These are phyloP conservation scores for Leucoraja ocellata DNA, from an alignment of 2,797 vertebrate species.

Conservation along the genomic window DNA sequence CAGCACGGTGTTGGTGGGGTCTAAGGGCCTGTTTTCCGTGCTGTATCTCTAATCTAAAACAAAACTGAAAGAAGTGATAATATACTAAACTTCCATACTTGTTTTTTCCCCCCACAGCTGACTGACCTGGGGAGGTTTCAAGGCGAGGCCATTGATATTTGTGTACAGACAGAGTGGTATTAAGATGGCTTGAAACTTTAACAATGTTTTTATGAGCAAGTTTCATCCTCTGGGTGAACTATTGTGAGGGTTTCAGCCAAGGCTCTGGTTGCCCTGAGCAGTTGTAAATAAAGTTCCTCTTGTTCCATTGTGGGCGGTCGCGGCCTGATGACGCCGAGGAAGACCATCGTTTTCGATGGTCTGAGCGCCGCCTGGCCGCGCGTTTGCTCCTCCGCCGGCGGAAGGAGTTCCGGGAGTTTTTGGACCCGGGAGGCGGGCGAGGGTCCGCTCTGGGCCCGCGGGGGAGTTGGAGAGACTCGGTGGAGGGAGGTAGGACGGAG, in stretches of 20 bases:
- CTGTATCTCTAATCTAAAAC: too few relatives aligned
- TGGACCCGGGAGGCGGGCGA: background rate
- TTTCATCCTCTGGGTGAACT: too few relatives aligned
- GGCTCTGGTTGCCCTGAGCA: background rate
- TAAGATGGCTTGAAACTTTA: background rate
- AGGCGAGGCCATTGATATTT: background rate
- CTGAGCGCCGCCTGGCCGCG: background rate
- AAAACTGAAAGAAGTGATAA: too few relatives aligned
- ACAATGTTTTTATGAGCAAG: background rate
- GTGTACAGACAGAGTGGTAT: background rate
- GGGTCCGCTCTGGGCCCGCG: background rate
- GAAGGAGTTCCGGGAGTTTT: background rate
- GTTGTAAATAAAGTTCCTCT: background rate
- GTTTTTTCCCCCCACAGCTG: too few relatives aligned
- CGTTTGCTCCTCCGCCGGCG: background rate
- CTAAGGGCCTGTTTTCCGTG: too few relatives aligned
- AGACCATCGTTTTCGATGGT: slow-evolving; percentile 43
- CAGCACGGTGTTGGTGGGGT: too few relatives aligned
- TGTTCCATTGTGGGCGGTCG: background rate
- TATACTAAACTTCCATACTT: too few relatives aligned
- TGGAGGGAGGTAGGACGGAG: background rate
- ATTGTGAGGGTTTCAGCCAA: too few relatives aligned
- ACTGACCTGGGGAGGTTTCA: background rate
- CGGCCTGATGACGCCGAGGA: background rate
- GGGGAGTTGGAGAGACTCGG: background rate